Evolutionary conservation across 2,888 invertebrate genomes (phyloP).

Genomic region (Epinotia demarniana): DNA sequence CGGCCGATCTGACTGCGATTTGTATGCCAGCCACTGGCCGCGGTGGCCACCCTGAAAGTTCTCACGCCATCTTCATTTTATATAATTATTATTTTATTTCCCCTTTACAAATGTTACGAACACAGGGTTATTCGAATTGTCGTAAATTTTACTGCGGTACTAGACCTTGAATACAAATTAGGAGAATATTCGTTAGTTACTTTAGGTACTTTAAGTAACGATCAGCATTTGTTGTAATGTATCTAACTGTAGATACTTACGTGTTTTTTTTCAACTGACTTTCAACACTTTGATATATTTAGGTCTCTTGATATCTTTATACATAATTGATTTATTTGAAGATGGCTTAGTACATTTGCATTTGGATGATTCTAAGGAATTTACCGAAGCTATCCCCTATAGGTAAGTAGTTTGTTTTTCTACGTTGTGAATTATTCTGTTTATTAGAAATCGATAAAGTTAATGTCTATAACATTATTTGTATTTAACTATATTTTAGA

Average conservation of each 20-base stretch:
- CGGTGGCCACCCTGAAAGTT: constrained; percentile 73
- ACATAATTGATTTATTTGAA: too few relatives aligned
- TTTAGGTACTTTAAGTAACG: constrained; percentile 10
- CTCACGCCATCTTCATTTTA: constrained; percentile 76
- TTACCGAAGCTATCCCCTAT: too few relatives aligned
- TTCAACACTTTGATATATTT: neutral
- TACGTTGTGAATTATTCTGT: too few relatives aligned
- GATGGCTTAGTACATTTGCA: too few relatives aligned
- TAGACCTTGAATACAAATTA: constrained; percentile 21
- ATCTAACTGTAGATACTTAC: constrained; percentile 1
- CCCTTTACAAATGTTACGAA: constrained; percentile 67
- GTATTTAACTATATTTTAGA: too few relatives aligned
- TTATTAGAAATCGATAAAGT: too few relatives aligned
- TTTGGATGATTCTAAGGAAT: too few relatives aligned
- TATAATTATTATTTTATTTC: constrained; percentile 79
- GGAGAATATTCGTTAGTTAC: neutral
- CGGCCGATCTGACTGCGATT: constrained; percentile 49
- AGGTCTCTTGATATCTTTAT: too few relatives aligned
- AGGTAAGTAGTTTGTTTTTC: too few relatives aligned
- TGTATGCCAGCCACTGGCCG: constrained; percentile 58
- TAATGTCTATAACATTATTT: too few relatives aligned
- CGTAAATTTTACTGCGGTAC: constrained; percentile 18
- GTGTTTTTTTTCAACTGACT: neutral
- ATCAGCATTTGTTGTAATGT: constrained; percentile 8
- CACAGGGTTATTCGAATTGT: constrained; percentile 44